These are phyloP conservation scores for Drosophila pectinifera DNA, from an alignment of 1,140 invertebrate genomes.

Conservation along the genomic window DNA sequence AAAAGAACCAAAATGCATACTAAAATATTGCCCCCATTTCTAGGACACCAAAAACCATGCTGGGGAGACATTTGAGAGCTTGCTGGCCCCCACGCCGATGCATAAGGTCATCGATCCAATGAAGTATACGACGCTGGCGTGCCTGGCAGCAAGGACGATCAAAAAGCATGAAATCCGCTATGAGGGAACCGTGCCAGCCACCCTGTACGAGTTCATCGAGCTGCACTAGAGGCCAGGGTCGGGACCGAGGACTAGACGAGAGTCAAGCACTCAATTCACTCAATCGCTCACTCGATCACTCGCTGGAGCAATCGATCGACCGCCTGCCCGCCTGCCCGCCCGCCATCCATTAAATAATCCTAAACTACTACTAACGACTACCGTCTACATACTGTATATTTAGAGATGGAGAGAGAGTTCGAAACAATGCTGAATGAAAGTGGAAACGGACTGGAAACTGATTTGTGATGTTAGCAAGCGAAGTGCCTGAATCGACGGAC, in stretches of 20 bases:
- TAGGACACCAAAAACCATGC: conserved; percentile 92
- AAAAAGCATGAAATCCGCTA: conserved; percentile 77
- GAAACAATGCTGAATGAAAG: conserved; percentile 31
- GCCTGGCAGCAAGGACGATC: conserved; percentile 92
- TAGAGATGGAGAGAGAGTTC: conserved; percentile 51
- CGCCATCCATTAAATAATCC: conserved; percentile 58
- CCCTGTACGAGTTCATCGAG: conserved; percentile 82
- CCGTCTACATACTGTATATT: conserved; percentile 52
- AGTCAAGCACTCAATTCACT: conserved; percentile 58
- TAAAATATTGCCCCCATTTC: not conserved
- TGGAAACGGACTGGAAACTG: conserved; percentile 64
- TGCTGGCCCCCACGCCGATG: conserved; percentile 88
- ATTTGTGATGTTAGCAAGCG: conserved; percentile 80
- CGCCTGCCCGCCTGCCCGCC: conserved; percentile 63
- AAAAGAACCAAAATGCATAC: not conserved
- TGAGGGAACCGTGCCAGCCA: conserved; percentile 60
- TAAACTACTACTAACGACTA: conserved; percentile 60
- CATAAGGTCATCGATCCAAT: conserved; percentile 91
- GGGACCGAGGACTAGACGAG: conserved; percentile 35
- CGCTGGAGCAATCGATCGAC: conserved; percentile 20
- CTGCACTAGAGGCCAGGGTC: conserved; percentile 65
- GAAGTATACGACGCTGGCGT: conserved; percentile 92
- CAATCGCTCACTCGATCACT: conserved; percentile 26
- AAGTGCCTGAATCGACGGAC: conserved; percentile 57
- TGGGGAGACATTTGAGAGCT: conserved; percentile 90